Base-by-base conservation (phyloP, 2,113 vertebrate species). In the Colinus virginianus region DNA sequence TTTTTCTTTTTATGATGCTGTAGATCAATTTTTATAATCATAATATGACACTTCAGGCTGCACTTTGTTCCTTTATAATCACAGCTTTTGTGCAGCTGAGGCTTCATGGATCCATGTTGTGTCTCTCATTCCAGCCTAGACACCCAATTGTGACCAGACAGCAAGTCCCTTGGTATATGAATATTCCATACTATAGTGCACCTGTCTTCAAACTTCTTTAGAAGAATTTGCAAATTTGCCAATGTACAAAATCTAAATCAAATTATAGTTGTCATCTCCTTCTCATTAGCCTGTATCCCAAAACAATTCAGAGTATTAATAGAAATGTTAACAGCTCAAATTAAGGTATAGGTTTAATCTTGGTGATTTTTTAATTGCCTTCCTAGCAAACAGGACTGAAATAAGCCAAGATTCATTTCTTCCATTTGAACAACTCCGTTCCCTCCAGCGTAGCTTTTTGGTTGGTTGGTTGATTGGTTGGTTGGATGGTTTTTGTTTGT, bases 291-390 rank as follows among this genome's bases (percentile, higher is more conserved):
- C 34, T 67, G 32, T 78, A 48, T 90, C 58, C 42, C 72, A 55
- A 62, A 83, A 84, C 66, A 88, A 55, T 78, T 84, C 0, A 0
- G 49, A 34, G 20, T 81, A 56, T 34, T 87, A 67, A 92, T 23
- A 90, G 53, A 94, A 94, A 89, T 38, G 23, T 43, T 77, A 88
- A 63, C 56, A 84, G 76, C 42, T 84, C 40, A 84, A 89, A 89
- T 2, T 70, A 72, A 78, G 51, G 51, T 88, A 56, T 80, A 90
- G n/a, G 32, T 55, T 94, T 90, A 26, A 78, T 87, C 68, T 42
- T 26, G 5, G 43, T 75, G 69, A 28, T 62, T 84, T 93, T 83
- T 80, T 1, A 90, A 90, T 78, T 75, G 20, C 36, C 63, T 75
- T 94, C 21, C 55, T 83, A 78, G 63, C 45, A 93, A 92, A 78